Base-by-base conservation (phyloP, 2,797 vertebrate species). In the Pseudochirops cupreus region DNA sequence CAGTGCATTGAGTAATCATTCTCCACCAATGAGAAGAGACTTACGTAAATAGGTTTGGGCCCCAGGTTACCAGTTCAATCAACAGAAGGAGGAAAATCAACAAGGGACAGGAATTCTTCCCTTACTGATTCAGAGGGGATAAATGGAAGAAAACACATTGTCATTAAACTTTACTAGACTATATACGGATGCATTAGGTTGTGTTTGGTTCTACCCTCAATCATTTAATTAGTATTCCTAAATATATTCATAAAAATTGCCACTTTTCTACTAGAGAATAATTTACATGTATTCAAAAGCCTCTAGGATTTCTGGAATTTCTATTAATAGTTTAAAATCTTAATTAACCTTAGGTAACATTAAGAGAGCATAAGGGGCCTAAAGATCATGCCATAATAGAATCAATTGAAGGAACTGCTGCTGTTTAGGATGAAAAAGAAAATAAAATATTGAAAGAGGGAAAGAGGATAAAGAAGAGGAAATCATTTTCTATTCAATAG, bases 221-320 rank as follows among this genome's bases (percentile, higher is more conserved):
- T 74, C 67, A 74, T 74, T 74, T 74, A 74, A 74, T 74, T 74
- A 39, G 18, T 12, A 74, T 39, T 74, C n/a, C 67, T 74, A 74
- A 74, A 39, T 39, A 21, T 6, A 39, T 21, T 74, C n/a, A 74
- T 74, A 21, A 2, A 95, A 94, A 29, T 46, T 54, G 92, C 55
- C 46, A 74, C 62, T 93, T 91, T 94, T 92, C 92, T 10, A 91
- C 67, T n/a, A 91, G 58, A 94, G 96, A 96, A 89, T 58, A 52
- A 91, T 57, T 95, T 96, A 39, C 53, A 74, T 89, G 46, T 56
- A 67, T 56, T 33, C 29, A 52, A 91, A 67, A 16, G 53, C n/a
- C 24, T 26, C 11, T 7, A 52, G 92, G 3, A 93, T 90, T 96
- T 54, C 18, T 91, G 33, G 91, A 93, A 90, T 90, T 91, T 46